phyloP scores from a whole-genome alignment of 2,888 invertebrate genomes.

The Nysson spinosus region DNA sequence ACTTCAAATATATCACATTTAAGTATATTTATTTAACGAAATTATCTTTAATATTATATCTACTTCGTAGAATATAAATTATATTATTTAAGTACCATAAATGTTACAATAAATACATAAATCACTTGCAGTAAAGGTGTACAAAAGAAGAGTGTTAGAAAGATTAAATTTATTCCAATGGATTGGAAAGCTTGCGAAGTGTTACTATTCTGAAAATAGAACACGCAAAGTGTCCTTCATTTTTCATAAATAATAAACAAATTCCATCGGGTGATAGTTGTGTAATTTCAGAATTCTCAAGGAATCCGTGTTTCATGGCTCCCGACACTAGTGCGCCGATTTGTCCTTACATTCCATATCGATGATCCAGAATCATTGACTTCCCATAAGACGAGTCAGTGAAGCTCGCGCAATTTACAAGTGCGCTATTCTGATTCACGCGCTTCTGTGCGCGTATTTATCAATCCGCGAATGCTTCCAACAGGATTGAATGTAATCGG shows the following conservation, averaged over 20 bases:
- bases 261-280: slow-evolving; percentile 41
- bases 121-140: too few species aligned
- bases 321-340: slow-evolving; percentile 8
- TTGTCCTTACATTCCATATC: slow-evolving; percentile 69
- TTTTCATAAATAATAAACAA: slow-evolving; percentile 29
- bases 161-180: too few species aligned
- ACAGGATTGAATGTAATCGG: slow-evolving; percentile 13
- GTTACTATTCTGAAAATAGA: too few species aligned
- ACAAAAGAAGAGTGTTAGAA: too few species aligned
- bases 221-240: slow-evolving; percentile 35
- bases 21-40: too few species aligned
- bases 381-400: slow-evolving; percentile 35
- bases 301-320: slow-evolving; percentile 60
- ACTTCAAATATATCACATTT: too few species aligned
- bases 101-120: too few species aligned
- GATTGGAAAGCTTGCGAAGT: too few species aligned
- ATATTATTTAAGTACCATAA: too few species aligned
- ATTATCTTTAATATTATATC: too few species aligned
- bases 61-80: too few species aligned
- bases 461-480: slow-evolving; percentile 35
- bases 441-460: slow-evolving; percentile 36
- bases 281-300: slow-evolving; percentile 52
- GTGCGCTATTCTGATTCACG: slow-evolving; percentile 46
- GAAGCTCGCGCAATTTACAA: slow-evolving; percentile 11
- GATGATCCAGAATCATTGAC: slow-evolving; percentile 62